Base-by-base conservation (phyloP, 30 jellyfish, hydroid and myxozoan genomes). In the Sanderia malayensis region DNA sequence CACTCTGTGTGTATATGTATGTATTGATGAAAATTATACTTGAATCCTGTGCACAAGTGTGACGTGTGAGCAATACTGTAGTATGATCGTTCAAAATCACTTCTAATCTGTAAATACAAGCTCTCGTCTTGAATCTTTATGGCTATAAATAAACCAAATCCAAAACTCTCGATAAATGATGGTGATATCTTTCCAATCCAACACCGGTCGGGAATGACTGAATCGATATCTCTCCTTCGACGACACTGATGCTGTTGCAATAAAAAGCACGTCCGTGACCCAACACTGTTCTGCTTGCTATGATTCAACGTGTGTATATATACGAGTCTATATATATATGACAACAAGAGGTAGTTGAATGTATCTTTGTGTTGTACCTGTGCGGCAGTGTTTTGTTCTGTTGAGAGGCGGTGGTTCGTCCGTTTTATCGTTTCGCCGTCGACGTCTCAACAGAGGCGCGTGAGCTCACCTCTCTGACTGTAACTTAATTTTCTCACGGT, bases 401-500 rank as follows among this genome's bases (percentile, higher is more conserved):
- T n/a, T n/a, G n/a, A n/a, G n/a, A n/a, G n/a, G n/a, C n/a, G n/a
- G n/a, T n/a, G n/a, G n/a, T n/a, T n/a, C n/a, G n/a, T n/a, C n/a
- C n/a, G n/a, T n/a, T n/a, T n/a, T n/a, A n/a, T n/a, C n/a, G n/a
- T n/a, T n/a, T n/a, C n/a, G n/a, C n/a, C n/a, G n/a, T n/a, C n/a
- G n/a, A n/a, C n/a, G n/a, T n/a, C n/a, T n/a, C n/a, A n/a, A n/a
- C n/a, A n/a, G n/a, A n/a, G n/a, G n/a, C n/a, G n/a, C n/a, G n/a
- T n/a, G n/a, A n/a, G n/a, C n/a, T n/a, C n/a, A n/a, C 82, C 89
- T 78, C 82, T 31, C 73, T 30, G 89, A 46, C 70, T 10, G 75
- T 64, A 78, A 64, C 73, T 74, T 79, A 49, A 78, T 78, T 78
- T 78, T 78, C 89, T 78, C 89, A 78, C 89, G 89, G 78, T 66